phyloP scores from a whole-genome alignment of 2,888 invertebrate genomes.

The Stenchaetothrips biformis region DNA sequence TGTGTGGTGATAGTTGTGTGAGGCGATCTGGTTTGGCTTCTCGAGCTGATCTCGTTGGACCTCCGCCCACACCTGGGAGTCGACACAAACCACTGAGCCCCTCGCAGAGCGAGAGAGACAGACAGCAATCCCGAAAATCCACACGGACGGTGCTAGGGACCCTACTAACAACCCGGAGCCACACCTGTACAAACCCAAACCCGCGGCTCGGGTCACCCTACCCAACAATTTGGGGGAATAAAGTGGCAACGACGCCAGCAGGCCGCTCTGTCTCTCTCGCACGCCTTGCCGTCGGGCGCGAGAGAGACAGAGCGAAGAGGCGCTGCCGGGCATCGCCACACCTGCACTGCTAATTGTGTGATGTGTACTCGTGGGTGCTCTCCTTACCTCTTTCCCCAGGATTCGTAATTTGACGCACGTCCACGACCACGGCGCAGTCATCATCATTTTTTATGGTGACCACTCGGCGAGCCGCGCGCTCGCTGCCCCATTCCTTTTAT shows the following conservation, averaged over 20 bases:
- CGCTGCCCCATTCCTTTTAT: no score
- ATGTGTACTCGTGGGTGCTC: no score
- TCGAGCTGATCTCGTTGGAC: background rate
- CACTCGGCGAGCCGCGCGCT: no score
- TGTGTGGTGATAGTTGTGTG: background rate
- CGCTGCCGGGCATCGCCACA: background rate
- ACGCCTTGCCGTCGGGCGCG: no score
- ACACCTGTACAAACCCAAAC: background rate
- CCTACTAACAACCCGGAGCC: background rate
- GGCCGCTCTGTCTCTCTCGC: no score
- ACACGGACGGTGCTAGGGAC: background rate
- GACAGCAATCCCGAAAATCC: background rate
- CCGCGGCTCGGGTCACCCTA: background rate
- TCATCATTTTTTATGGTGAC: no score
- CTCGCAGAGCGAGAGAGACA: no score
- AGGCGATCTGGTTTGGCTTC: background rate
- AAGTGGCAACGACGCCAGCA: background rate
- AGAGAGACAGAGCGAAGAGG: no score
- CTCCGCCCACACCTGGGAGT: background rate
- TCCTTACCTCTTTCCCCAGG: background rate
- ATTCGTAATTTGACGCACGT: background rate
- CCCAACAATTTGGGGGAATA: background rate
- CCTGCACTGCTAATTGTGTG: constrained; percentile 3
- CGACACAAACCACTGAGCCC: no score
- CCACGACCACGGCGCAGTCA: background rate